Percentiles rank a stretch among this genome's conserved stretches.
These are phyloP conservation scores for Whitmania pigra DNA, from an alignment of 1,140 invertebrate genomes.

Conservation along the genomic window DNA sequence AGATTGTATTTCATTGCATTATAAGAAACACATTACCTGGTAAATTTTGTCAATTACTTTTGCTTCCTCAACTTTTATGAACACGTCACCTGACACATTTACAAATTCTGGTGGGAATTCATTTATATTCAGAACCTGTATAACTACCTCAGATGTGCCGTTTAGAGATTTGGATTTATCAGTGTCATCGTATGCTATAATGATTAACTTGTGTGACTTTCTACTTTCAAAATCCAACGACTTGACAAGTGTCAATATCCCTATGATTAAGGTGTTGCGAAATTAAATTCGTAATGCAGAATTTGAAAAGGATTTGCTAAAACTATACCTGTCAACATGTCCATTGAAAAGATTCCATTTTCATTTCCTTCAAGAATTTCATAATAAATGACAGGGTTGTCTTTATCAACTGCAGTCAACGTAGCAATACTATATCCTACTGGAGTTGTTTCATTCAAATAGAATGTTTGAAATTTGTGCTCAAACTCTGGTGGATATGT, in stretches of 20 bases:
- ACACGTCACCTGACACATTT: neutral
- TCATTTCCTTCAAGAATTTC: neutral
- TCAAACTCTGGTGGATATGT: no score
- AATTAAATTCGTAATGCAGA: neutral
- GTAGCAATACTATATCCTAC: neutral
- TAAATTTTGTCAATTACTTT: neutral
- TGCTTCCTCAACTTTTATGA: neutral
- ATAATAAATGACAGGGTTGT: neutral
- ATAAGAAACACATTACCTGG: neutral
- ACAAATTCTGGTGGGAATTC: conserved; percentile 7
- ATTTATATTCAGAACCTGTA: neutral
- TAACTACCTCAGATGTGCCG: neutral
- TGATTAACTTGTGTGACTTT: neutral
- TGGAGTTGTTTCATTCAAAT: no score
- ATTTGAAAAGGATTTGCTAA: neutral
- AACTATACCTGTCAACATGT: neutral
- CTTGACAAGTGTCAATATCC: neutral
- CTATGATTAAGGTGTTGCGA: neutral
- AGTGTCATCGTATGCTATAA: neutral
- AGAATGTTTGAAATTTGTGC: no score
- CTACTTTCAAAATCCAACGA: neutral
- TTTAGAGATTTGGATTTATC: neutral
- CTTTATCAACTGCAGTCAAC: neutral
- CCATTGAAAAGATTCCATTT: neutral
- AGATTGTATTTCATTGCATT: neutral